Percentiles rank a stretch among this genome's conserved stretches.
Evolutionary conservation across 2,797 vertebrate species (phyloP).

Genomic region (Takifugu ocellatus): DNA sequence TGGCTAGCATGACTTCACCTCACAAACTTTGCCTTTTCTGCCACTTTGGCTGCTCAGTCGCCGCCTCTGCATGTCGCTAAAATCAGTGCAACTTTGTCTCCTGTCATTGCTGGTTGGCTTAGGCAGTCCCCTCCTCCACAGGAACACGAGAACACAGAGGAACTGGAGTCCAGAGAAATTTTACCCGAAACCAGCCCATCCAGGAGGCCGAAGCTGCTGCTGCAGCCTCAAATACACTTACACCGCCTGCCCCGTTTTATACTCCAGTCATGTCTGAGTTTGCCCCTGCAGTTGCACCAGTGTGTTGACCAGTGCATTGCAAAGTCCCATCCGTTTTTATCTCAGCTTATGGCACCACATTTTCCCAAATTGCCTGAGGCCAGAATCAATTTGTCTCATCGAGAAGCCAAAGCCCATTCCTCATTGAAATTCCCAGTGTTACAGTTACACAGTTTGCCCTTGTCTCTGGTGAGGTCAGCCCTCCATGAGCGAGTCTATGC

Average conservation of each 20-base stretch:
- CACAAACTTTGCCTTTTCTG: slow-evolving; percentile 20
- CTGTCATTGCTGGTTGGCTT: slow-evolving; percentile 74
- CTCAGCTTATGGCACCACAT: slow-evolving; percentile 26
- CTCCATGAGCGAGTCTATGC: slow-evolving; percentile 9
- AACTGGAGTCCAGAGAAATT: slow-evolving; percentile 57
- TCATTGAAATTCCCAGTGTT: slow-evolving; percentile 41
- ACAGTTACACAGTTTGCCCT: slow-evolving; percentile 58
- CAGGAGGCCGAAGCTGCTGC: slow-evolving; percentile 51
- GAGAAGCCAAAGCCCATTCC: slow-evolving; percentile 13
- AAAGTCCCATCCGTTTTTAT: slow-evolving; percentile 21
- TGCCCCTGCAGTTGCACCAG: slow-evolving; percentile 24
- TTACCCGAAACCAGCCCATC: slow-evolving; percentile 50
- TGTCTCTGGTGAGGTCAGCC: slow-evolving; percentile 36
- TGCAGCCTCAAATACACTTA: slow-evolving; percentile 64
- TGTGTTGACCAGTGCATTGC: slow-evolving; percentile 29
- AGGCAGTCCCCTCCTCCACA: slow-evolving; percentile 75
- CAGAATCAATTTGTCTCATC: slow-evolving; percentile 8
- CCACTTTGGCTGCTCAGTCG: slow-evolving; percentile 44
- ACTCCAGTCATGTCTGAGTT: slow-evolving; percentile 42
- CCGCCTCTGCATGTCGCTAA: slow-evolving; percentile 65
- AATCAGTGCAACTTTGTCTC: slow-evolving; percentile 57
- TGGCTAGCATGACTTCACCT: slow-evolving; percentile 30
- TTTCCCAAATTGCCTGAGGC: slow-evolving; percentile 18
- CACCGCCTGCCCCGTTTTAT: slow-evolving; percentile 61
- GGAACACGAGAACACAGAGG: slow-evolving; percentile 60